Conservation (phyloP, 1,140 invertebrate species). For the Aethina tumida region DNA sequence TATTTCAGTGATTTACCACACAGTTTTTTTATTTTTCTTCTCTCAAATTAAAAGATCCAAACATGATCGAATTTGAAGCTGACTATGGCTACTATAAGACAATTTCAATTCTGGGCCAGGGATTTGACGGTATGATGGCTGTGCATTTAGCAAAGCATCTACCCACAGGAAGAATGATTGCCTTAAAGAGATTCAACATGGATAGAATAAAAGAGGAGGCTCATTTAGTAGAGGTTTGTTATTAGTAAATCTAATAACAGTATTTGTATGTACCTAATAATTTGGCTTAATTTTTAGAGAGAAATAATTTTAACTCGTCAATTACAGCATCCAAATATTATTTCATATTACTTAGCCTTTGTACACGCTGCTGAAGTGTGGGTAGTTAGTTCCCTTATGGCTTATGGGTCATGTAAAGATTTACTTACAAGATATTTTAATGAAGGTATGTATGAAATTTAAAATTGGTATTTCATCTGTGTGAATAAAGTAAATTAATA, state of each 20-base stretch:
- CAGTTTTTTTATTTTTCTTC: no score
- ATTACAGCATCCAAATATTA: slow-evolving; percentile 68
- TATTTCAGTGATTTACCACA: no score
- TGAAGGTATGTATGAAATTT: slow-evolving; percentile 40
- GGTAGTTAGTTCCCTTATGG: slow-evolving; percentile 69
- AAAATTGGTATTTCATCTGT: no score
- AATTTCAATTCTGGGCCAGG: slow-evolving; percentile 53
- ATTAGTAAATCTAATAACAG: neutral
- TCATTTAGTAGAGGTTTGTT: slow-evolving; percentile 51
- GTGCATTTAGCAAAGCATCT: slow-evolving; percentile 59
- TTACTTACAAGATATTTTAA: slow-evolving; percentile 68
- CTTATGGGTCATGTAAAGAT: slow-evolving; percentile 69
- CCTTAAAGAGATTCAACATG: slow-evolving; percentile 65
- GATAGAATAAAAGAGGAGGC: slow-evolving; percentile 58
- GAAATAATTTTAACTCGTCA: slow-evolving; percentile 68
- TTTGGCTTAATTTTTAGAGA: slow-evolving; percentile 37
- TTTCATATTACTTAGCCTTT: slow-evolving; percentile 64
- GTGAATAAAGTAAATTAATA: no score
- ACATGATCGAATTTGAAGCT: no score
- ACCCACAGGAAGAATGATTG: slow-evolving; percentile 55
- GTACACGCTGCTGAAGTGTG: slow-evolving; percentile 63
- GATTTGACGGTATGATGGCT: slow-evolving; percentile 54
- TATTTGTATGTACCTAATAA: slow-evolving; percentile 3
- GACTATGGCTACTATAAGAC: slow-evolving; percentile 51
- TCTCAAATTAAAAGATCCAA: no score